phyloP scores from a whole-genome alignment of 1,140 invertebrate species.

The Hylaeus anthracinus region DNA sequence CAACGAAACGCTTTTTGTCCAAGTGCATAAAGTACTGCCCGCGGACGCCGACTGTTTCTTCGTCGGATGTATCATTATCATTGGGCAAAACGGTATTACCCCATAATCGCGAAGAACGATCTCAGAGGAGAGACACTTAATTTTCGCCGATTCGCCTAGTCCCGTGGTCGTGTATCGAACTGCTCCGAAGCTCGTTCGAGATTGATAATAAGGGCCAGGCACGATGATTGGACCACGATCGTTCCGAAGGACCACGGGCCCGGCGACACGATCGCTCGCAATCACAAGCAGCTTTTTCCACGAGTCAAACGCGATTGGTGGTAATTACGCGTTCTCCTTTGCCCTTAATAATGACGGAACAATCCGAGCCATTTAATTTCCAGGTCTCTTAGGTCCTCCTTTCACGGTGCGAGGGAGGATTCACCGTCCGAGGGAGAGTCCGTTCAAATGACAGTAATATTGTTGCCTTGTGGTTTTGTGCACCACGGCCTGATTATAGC shows the following conservation, averaged over 20 bases:
- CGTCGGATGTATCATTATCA: constrained; percentile 35
- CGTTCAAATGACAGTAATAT: constrained; percentile 78
- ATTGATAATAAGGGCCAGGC: constrained; percentile 52
- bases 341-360: constrained; percentile 61
- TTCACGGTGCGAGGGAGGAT: constrained; percentile 60
- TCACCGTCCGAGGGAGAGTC: constrained; percentile 49
- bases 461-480: constrained; percentile 75
- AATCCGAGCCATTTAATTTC: constrained; percentile 74
- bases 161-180: constrained; percentile 9
- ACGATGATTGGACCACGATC: constrained; percentile 44
- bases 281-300: constrained; percentile 42
- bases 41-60: background rate
- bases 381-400: constrained; percentile 26
- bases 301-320: constrained; percentile 55
- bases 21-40: constrained; percentile 15
- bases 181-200: constrained; percentile 25
- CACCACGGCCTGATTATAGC: constrained; percentile 77
- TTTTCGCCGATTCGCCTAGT: constrained; percentile 44
- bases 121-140: constrained; percentile 23
- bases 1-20: background rate
- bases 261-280: constrained; percentile 52
- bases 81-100: constrained; percentile 45
- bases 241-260: constrained; percentile 17
- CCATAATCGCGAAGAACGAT: constrained; percentile 39
- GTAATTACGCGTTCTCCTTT: constrained; percentile 51